Evolutionary conservation across 2,113 vertebrate species (phyloP), one percentile per base, ranked within the genome.

Genomic region (Sprattus sprattus): DNA sequence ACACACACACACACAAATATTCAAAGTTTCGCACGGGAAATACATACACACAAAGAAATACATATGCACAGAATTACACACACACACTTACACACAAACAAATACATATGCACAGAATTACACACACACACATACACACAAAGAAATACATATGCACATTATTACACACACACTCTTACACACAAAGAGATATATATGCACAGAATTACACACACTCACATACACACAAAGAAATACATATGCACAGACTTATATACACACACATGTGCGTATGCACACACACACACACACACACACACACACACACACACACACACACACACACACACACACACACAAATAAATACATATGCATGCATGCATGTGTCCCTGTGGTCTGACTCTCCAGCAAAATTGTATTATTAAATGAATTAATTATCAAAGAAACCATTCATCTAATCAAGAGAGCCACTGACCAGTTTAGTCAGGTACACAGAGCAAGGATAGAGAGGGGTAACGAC

Each of bases 171-270:
- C 47, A 49, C n/a, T n/a, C n/a, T 39, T 10, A 47, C 47, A 85
- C 64, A 52, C 52, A 89, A n/a, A 88, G 81, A 83, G 52, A 84
- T 47, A 46, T 80, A 67, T 13, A 64, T 45, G 49, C 54, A 81
- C 46, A 81, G 20, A 47, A 71, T 45, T 82, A 84, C 86, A 86
- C 25, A 82, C 39, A 85, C 64, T 47, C 52, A 89, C 39, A 88
- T 82, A 83, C 81, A 84, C 54, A 46, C 82, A 67, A 13, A 64
- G 45, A 57, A 39, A 39, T 39, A 39, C 39, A 39, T 39, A 39
- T 39, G 39, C 54, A 81, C 46, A 81, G 20, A 47, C 81, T 45
- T 82, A 84, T 82, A 84, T 20, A 82, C 39, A 85, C 50, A 52
- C 52, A 89, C 39, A 88, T 82, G 82, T 67, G 83, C 54, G 39